Conservation (phyloP, 1,140 invertebrate genomes). For the Catajapyx aquilonaris region DNA sequence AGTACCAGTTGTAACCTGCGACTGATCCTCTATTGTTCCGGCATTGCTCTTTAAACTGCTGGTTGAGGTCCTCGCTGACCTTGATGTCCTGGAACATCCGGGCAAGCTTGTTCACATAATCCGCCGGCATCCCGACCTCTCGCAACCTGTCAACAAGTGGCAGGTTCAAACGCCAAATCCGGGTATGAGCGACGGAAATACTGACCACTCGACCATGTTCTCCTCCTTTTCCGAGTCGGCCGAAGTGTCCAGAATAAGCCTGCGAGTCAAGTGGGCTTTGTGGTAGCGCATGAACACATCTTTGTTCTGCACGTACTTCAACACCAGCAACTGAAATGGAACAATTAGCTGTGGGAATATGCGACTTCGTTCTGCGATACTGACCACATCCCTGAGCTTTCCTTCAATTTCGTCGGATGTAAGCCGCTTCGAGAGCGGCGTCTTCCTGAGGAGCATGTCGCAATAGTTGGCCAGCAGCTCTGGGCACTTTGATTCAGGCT, state of each 20-base stretch:
- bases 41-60: constrained; percentile 60
- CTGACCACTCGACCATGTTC: constrained; percentile 92
- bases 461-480: constrained; percentile 98
- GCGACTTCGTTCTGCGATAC: constrained; percentile 13
- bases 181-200: constrained; percentile 7
- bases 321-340: constrained; percentile 51
- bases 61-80: constrained; percentile 95
- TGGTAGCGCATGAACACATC: constrained; percentile 99
- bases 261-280: constrained; percentile 89
- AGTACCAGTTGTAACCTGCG: constrained; percentile 18
- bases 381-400: constrained; percentile 71
- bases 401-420: constrained; percentile 95
- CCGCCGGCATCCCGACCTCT: constrained; percentile 96
- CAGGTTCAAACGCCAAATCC: neutral
- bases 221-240: constrained; percentile 99
- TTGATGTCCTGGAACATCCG: constrained; percentile 98
- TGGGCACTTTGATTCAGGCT: constrained; percentile 92
- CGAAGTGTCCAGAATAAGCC: constrained; percentile 86
- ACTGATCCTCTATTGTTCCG: constrained; percentile 30
- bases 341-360: neutral
- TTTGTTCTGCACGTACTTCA: constrained; percentile 99
- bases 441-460: constrained; percentile 95
- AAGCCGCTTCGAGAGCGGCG: constrained; percentile 84
- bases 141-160: constrained; percentile 41
- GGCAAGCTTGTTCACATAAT: constrained; percentile 95